A percentile compares a stretch with the other conserved stretches of the same genome.
phyloP scores from a whole-genome alignment of 2,888 invertebrate genomes.

The Parnassius apollo region DNA sequence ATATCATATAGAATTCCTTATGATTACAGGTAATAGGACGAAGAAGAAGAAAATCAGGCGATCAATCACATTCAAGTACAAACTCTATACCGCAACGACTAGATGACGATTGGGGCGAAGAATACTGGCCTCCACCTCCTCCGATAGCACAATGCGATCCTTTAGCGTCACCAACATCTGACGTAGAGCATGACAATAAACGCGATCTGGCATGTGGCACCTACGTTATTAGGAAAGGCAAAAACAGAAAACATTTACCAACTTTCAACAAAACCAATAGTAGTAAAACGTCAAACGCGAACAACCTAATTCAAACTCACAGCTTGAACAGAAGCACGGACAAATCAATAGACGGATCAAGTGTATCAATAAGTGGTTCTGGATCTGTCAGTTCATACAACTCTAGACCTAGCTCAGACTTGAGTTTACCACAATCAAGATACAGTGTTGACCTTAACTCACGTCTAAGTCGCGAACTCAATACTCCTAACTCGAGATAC shows the following conservation, averaged over 20 bases:
- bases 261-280: slow-evolving; percentile 77
- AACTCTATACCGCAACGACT: slow-evolving; percentile 86
- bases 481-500: slow-evolving; percentile 84
- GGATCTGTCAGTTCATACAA: slow-evolving; percentile 81
- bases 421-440: slow-evolving; percentile 81
- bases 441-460: slow-evolving; percentile 81
- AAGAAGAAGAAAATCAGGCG: slow-evolving; percentile 79
- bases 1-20: not conserved
- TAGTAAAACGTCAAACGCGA: slow-evolving; percentile 63
- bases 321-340: slow-evolving; percentile 75
- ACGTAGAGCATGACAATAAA: slow-evolving; percentile 68
- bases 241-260: slow-evolving; percentile 85
- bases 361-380: slow-evolving; percentile 75
- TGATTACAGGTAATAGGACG: slow-evolving; percentile 78
- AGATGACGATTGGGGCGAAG: slow-evolving; percentile 82
- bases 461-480: slow-evolving; percentile 79
- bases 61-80: slow-evolving; percentile 84
- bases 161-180: slow-evolving; percentile 85
- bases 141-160: slow-evolving; percentile 83
- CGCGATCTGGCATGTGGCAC: slow-evolving; percentile 83
- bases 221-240: slow-evolving; percentile 89
- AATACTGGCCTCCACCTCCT: slow-evolving; percentile 88
- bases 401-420: slow-evolving; percentile 83
- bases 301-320: slow-evolving; percentile 66
- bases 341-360: slow-evolving; percentile 73